Conservation (phyloP, 2,113 vertebrate species). For the Anser brachyrhynchus region DNA sequence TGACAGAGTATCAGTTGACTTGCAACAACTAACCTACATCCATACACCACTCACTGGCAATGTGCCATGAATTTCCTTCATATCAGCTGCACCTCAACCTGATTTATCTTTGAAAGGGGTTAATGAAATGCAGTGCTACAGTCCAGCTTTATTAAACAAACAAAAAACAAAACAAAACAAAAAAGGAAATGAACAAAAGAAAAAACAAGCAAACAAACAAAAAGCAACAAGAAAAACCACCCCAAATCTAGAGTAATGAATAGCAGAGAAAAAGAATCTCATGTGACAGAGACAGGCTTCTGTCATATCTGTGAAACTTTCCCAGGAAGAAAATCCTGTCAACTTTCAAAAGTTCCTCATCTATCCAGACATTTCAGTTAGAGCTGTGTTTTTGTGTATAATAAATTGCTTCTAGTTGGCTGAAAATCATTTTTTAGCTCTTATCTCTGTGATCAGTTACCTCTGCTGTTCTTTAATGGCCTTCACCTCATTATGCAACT, state of each 20-base stretch:
- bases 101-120: conserved; percentile 50
- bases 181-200: not conserved
- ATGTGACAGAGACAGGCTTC: not conserved
- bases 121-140: conserved; percentile 30
- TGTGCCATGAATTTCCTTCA: not conserved
- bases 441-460: conserved; percentile 82
- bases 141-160: not conserved
- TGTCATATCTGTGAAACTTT: conserved; percentile 40
- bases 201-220: not conserved
- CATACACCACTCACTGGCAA: not conserved
- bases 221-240: not conserved
- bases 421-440: conserved; percentile 79
- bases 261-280: not conserved
- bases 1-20: not conserved
- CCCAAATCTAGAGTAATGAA: not conserved
- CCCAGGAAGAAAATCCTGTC: conserved; percentile 67
- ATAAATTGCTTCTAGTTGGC: conserved; percentile 82
- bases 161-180: not conserved
- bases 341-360: conserved; percentile 63
- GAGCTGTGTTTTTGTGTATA: conserved; percentile 75
- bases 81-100: not conserved
- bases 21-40: not conserved
- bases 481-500: conserved; percentile 89
- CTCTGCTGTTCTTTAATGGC: conserved; percentile 82
- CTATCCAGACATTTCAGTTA: conserved; percentile 70